Evolutionary conservation across 2,888 invertebrate species (phyloP).

Genomic region (Torymus tubicola): DNA sequence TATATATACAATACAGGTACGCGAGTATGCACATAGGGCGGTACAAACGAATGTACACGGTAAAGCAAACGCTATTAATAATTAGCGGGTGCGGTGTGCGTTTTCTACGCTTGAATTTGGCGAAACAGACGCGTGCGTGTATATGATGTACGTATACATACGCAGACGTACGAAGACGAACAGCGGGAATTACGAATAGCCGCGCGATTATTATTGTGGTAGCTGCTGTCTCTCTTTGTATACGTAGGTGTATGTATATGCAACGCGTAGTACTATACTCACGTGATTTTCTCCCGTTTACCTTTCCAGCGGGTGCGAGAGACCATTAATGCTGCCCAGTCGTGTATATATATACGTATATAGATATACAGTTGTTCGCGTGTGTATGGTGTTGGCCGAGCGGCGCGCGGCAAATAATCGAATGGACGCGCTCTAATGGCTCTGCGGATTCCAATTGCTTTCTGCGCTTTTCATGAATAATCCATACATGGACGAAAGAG

Average conservation of each 20-base stretch:
- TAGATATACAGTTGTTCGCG: too few species aligned
- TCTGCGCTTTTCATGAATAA: constrained; percentile 47
- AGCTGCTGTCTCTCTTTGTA: too few species aligned
- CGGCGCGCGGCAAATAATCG: constrained; percentile 35
- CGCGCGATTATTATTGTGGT: too few species aligned
- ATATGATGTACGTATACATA: too few species aligned
- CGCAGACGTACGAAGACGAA: not conserved
- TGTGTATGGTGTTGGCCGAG: too few species aligned
- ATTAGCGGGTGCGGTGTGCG: constrained; percentile 59
- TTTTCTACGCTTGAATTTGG: not conserved
- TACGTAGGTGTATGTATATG: not conserved
- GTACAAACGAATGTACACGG: constrained; percentile 30
- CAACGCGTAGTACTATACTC: not conserved
- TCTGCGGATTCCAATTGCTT: constrained; percentile 36
- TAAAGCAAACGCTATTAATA: constrained; percentile 61
- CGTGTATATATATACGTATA: too few species aligned
- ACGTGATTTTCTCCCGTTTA: constrained; percentile 21
- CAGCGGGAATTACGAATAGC: too few species aligned
- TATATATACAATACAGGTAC: too few species aligned
- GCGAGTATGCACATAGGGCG: too few species aligned
- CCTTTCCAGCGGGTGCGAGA: constrained; percentile 11
- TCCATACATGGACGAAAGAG: constrained; percentile 3
- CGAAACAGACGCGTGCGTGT: too few species aligned
- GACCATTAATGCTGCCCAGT: constrained; percentile 22
- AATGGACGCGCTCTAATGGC: constrained; percentile 51